phyloP scores from a whole-genome alignment of 2,888 invertebrate species.

The Andrena haemorrhoa region DNA sequence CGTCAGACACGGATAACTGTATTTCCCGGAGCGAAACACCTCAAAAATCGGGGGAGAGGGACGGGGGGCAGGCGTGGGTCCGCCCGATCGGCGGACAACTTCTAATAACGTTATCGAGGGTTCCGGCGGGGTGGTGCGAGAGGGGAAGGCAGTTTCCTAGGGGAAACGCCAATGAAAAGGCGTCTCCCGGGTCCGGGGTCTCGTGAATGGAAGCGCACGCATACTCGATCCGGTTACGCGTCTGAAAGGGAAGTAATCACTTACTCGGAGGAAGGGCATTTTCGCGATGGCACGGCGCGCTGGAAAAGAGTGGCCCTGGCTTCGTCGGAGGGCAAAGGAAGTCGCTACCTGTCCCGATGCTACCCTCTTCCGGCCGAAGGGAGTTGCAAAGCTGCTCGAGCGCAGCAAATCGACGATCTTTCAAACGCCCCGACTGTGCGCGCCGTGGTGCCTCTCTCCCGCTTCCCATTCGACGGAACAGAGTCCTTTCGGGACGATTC shows the following conservation, averaged over 20 bases:
- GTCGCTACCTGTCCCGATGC: conserved; percentile 44
- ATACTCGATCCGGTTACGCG: conserved; percentile 59
- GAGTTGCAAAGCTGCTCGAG: conserved; percentile 22
- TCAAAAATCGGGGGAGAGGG: conserved; percentile 1
- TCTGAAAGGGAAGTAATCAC: conserved; percentile 68
- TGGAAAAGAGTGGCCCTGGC: conserved; percentile 41
- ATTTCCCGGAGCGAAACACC: conserved; percentile 41
- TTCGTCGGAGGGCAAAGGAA: conserved; percentile 34
- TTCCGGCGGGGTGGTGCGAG: neutral
- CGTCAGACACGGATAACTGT: conserved; percentile 32
- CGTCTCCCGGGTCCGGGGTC: conserved; percentile 12
- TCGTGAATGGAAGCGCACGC: conserved; percentile 54
- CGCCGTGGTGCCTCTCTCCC: neutral
- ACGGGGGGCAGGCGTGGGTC: no score
- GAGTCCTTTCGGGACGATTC: conserved; percentile 18
- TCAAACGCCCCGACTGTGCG: conserved; percentile 8
- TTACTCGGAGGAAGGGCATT: conserved; percentile 60
- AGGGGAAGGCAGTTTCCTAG: conserved; percentile 29
- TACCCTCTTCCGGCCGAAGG: conserved; percentile 32
- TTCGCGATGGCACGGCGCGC: conserved; percentile 49
- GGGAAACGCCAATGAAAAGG: conserved; percentile 54
- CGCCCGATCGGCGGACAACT: conserved; percentile 45
- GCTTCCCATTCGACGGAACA: conserved; percentile 25
- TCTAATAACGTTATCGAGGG: conserved; percentile 57
- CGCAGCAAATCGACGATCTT: conserved; percentile 59